phyloP scores from a whole-genome alignment of 2,113 vertebrate genomes.

The Eudyptes chrysolophus region DNA sequence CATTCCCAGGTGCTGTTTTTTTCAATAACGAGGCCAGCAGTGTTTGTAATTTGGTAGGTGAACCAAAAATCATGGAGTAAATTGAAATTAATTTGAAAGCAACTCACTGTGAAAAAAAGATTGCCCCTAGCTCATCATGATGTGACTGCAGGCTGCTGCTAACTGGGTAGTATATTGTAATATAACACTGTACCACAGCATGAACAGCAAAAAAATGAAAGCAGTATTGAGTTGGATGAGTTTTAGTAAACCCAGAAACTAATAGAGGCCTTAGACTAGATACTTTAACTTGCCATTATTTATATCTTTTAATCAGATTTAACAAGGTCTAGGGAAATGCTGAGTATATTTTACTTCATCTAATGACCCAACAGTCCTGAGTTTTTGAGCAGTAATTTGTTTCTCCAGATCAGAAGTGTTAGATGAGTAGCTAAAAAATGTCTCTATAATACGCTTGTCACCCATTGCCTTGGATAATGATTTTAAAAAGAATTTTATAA shows the following conservation, averaged over 20 bases:
- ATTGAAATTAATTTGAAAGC: constrained; percentile 3
- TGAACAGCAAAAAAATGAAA: not conserved
- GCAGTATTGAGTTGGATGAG: not conserved
- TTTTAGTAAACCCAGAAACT: constrained; percentile 15
- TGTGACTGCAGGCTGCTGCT: not conserved
- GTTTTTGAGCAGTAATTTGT: not conserved
- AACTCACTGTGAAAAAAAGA: not conserved
- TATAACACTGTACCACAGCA: not conserved
- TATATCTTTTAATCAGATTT: not conserved
- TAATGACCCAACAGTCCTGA: not conserved
- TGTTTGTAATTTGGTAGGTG: not conserved
- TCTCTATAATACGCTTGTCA: not conserved
- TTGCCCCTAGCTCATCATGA: not conserved
- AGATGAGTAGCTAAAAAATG: not conserved
- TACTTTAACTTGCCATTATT: not conserved
- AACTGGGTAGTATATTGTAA: not conserved
- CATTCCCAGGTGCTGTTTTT: not conserved
- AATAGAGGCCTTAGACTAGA: not conserved
- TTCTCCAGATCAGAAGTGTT: not conserved
- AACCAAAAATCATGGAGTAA: not conserved
- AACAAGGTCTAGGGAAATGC: not conserved
- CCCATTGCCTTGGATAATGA: not conserved
- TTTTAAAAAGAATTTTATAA: not conserved
- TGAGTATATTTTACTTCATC: not conserved
- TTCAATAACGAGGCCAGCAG: not conserved